Percentiles rank a stretch among this genome's conserved stretches.
These are phyloP conservation scores for Gnatocerus cornutus DNA, from an alignment of 2,888 invertebrate genomes.

Conservation along the genomic window DNA sequence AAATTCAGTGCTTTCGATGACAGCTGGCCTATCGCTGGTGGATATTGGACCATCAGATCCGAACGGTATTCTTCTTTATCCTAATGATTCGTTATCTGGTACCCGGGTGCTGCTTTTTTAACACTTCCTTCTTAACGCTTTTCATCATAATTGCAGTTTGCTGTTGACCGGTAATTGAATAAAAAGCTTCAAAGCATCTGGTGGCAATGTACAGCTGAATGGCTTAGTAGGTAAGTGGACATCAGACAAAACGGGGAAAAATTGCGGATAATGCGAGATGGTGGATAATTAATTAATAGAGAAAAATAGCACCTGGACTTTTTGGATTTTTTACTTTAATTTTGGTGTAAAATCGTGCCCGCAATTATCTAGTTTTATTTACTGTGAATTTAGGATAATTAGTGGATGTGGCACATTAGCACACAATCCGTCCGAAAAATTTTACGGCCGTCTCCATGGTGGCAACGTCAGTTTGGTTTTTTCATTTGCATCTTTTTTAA, in stretches of 20 bases:
- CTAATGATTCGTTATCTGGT: slow-evolving; percentile 42
- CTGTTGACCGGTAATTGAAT: slow-evolving; percentile 39
- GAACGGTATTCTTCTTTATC: slow-evolving; percentile 36
- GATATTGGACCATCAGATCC: slow-evolving; percentile 26
- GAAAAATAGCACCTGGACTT: not conserved
- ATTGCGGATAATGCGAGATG: slow-evolving; percentile 6
- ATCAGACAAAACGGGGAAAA: slow-evolving; percentile 10
- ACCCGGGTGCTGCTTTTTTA: slow-evolving; percentile 32
- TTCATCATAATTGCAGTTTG: slow-evolving; percentile 41
- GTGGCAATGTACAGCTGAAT: slow-evolving; percentile 30
- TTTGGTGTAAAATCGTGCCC: too few relatives aligned
- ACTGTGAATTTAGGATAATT: not conserved
- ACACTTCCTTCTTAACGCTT: slow-evolving; percentile 38
- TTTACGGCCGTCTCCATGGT: not conserved
- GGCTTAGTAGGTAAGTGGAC: slow-evolving; percentile 30
- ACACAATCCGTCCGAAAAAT: slow-evolving; percentile 11
- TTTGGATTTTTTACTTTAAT: too few relatives aligned
- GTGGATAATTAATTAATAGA: slow-evolving; percentile 3
- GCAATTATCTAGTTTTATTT: too few relatives aligned
- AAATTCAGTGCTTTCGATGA: slow-evolving; percentile 18
- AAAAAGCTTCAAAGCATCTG: slow-evolving; percentile 37
- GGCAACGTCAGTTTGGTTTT: slow-evolving; percentile 12
- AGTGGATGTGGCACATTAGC: slow-evolving; percentile 4
- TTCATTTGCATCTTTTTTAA: slow-evolving; percentile 14
- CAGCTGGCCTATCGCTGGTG: slow-evolving; percentile 38